Evolutionary conservation across 2,113 vertebrate genomes (phyloP).

Genomic region (Poecile atricapillus): DNA sequence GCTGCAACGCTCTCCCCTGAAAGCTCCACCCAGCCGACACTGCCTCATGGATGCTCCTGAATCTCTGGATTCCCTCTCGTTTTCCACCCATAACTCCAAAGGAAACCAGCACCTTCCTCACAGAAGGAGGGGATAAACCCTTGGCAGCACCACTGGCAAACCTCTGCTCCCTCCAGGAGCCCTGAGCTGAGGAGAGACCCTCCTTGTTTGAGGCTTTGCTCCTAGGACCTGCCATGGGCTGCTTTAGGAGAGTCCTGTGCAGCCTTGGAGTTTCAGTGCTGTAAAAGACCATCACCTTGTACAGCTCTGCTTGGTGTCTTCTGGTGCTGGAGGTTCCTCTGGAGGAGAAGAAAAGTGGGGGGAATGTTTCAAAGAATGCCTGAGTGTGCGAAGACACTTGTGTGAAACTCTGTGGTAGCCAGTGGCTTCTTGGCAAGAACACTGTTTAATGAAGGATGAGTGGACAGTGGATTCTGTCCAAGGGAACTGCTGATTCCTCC

Average conservation of each 20-base stretch:
- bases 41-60: conserved; percentile 30
- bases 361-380: not conserved
- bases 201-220: not conserved
- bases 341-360: not conserved
- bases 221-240: not conserved
- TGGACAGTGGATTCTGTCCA: not conserved
- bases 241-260: not conserved
- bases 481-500: not conserved
- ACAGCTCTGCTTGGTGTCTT: not conserved
- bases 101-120: not conserved
- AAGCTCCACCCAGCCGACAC: conserved; percentile 36
- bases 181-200: not conserved
- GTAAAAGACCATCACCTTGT: not conserved
- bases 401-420: not conserved
- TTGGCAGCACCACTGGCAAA: not conserved
- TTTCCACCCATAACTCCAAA: not conserved
- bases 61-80: conserved; percentile 15
- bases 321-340: not conserved
- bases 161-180: not conserved
- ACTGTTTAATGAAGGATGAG: not conserved
- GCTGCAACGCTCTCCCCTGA: conserved; percentile 24
- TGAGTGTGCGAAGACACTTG: not conserved
- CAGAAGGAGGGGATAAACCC: not conserved
- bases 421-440: not conserved
- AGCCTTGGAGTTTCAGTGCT: not conserved